A percentile compares a stretch with the other conserved stretches of the same genome.
phyloP scores from a whole-genome alignment of 1,140 invertebrate genomes.

The Pogonognathellus flavescens region DNA sequence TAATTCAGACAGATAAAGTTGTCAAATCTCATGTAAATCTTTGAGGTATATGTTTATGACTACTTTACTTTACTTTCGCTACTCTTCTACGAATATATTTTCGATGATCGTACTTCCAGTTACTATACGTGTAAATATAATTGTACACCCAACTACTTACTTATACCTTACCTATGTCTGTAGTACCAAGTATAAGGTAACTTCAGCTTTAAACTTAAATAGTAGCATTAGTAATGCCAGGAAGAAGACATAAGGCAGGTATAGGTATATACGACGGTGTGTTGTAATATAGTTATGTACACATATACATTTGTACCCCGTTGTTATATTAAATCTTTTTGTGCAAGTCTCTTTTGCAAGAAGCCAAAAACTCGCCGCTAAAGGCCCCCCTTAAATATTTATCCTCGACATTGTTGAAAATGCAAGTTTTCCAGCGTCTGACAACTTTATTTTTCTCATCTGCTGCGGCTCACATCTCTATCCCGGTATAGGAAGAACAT shows the following conservation, averaged over 20 bases:
- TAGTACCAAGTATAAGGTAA: background rate
- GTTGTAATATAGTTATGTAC: no score
- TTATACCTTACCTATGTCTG: no score
- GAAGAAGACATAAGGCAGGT: conserved; percentile 21
- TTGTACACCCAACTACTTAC: no score
- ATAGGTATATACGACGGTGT: background rate
- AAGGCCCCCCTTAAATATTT: conserved; percentile 61
- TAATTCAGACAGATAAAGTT: background rate
- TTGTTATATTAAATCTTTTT: conserved; percentile 49
- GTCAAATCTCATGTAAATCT: background rate
- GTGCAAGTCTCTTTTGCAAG: conserved; percentile 49
- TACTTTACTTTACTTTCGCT: no score
- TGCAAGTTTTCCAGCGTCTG: conserved; percentile 54
- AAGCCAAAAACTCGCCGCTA: conserved; percentile 62
- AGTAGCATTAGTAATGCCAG: conserved; percentile 25
- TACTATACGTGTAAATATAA: no score
- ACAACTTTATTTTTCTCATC: conserved; percentile 61
- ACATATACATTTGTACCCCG: conserved; percentile 40
- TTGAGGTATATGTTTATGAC: no score
- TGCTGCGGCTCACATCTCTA: conserved; percentile 24
- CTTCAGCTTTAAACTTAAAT: background rate
- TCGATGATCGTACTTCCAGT: no score
- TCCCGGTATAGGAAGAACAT: background rate
- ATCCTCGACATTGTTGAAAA: conserved; percentile 57
- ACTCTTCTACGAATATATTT: no score